phyloP scores from a whole-genome alignment of 1,140 invertebrate genomes.

The Zaprionus ornatus region DNA sequence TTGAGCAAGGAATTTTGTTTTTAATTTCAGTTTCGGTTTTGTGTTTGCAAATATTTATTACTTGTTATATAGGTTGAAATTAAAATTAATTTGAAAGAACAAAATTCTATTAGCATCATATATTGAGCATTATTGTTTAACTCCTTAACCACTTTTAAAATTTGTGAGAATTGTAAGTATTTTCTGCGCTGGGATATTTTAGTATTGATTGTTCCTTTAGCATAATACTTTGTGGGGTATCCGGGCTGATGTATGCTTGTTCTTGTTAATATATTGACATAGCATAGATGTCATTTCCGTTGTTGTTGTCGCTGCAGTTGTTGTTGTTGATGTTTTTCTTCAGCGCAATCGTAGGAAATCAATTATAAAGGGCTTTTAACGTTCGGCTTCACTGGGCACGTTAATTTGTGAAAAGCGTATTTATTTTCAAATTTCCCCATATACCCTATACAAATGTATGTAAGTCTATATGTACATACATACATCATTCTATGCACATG shows the following conservation, averaged over 20 bases:
- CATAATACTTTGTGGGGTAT: not conserved
- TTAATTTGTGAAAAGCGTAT: slow-evolving; percentile 77
- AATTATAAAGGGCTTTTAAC: slow-evolving; percentile 74
- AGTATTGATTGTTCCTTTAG: no score
- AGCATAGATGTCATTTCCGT: not conserved
- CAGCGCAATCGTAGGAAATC: slow-evolving; percentile 72
- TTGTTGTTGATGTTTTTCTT: slow-evolving; percentile 22
- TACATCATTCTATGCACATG: not conserved
- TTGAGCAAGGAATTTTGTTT: not conserved
- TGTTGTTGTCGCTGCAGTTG: slow-evolving; percentile 5
- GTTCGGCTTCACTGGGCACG: slow-evolving; percentile 69
- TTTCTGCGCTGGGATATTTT: no score
- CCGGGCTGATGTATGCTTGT: not conserved
- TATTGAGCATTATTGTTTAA: no score
- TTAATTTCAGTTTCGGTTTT: not conserved
- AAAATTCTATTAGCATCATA: no score
- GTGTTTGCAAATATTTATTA: no score
- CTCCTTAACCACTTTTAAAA: no score
- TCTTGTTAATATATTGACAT: not conserved
- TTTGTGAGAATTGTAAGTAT: no score
- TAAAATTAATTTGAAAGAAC: no score
- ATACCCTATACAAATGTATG: slow-evolving; percentile 6
- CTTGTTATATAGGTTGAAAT: not conserved
- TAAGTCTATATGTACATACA: not conserved
- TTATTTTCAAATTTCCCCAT: slow-evolving; percentile 37